phyloP scores from a whole-genome alignment of 1,140 invertebrate genomes.

The Diprion similis region DNA sequence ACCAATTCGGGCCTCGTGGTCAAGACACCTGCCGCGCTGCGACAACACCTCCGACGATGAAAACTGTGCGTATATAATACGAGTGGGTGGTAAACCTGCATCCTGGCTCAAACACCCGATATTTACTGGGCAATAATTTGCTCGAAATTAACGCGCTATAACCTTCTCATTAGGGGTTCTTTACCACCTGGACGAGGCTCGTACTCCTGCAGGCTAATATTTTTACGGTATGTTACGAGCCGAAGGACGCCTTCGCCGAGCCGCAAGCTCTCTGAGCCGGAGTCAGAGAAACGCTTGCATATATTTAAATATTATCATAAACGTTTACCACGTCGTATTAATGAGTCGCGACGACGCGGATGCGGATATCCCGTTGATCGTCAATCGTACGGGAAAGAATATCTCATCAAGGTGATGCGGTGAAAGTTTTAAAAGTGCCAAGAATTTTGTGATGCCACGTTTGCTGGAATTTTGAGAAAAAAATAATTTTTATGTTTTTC shows the following conservation, averaged over 20 bases:
- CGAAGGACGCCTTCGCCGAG: not conserved
- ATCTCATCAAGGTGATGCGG: no score
- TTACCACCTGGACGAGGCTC: not conserved
- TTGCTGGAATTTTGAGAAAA: no score
- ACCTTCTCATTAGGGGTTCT: constrained; percentile 14
- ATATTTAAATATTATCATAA: not conserved
- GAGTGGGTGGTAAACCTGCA: not conserved
- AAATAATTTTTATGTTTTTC: no score
- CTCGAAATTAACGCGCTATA: constrained; percentile 13
- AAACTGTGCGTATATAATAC: not conserved
- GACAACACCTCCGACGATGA: not conserved
- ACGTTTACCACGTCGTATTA: not conserved
- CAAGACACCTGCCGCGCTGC: not conserved
- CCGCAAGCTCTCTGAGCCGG: not conserved
- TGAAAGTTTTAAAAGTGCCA: no score
- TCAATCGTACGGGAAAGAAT: no score
- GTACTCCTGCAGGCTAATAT: not conserved
- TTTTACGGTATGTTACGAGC: not conserved
- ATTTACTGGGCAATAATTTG: constrained; percentile 14
- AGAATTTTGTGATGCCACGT: no score
- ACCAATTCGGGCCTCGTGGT: not conserved
- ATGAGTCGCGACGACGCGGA: not conserved
- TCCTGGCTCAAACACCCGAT: not conserved
- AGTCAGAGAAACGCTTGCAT: not conserved
- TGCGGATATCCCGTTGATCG: not conserved